Conservation (phyloP, 1,140 invertebrate species). For the Gryllus bimaculatus region DNA sequence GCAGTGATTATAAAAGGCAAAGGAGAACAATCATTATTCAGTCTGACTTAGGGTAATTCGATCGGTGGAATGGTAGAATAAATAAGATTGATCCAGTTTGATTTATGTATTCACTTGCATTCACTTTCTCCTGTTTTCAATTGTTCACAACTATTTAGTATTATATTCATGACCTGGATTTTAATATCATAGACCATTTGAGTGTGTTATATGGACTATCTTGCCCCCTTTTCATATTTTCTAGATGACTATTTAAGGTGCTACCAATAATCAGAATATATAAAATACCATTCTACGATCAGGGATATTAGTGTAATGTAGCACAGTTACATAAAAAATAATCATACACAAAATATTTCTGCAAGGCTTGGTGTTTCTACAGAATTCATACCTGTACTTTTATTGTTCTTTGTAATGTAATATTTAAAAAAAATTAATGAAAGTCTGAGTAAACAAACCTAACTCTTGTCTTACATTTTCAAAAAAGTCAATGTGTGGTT, state of each 20-base stretch:
- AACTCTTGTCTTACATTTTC: not conserved
- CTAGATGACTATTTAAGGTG: not conserved
- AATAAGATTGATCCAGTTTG: not conserved
- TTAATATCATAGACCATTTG: not conserved
- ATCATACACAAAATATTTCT: not conserved
- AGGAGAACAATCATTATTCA: constrained; percentile 5
- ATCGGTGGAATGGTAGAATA: not conserved
- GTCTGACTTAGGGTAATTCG: not conserved
- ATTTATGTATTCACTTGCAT: not conserved
- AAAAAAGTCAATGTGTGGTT: not conserved
- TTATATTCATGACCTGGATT: not conserved
- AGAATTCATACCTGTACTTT: not conserved
- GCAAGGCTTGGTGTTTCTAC: not conserved
- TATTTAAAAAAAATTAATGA: not conserved
- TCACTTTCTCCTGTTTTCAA: not conserved
- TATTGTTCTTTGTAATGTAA: constrained; percentile 2
- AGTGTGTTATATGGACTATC: not conserved
- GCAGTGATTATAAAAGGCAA: not conserved
- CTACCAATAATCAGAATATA: not conserved
- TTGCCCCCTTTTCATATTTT: not conserved
- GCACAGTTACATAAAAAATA: not conserved
- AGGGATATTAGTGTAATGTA: not conserved
- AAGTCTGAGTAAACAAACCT: constrained; percentile 4
- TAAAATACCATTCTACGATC: constrained; percentile 1
- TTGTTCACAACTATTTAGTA: not conserved